Evolutionary conservation across 2,888 invertebrate species (phyloP), one percentile per base, ranked within the genome.

Genomic region (Pterostichus madidus): DNA sequence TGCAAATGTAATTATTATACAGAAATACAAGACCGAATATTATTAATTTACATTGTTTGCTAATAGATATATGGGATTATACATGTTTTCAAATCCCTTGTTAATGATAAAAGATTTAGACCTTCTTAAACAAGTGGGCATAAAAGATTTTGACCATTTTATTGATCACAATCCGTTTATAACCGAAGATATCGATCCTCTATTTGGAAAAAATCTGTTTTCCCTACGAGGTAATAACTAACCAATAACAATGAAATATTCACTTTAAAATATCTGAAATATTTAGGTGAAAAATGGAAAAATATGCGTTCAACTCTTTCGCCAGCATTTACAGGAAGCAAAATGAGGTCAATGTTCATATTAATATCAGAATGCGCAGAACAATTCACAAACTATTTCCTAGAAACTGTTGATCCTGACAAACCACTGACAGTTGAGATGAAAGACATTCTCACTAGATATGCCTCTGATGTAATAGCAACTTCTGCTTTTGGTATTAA

Each of bases 381-480:
- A 17, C 24, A 56, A 17, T 35, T 71, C 4, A n/a, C 76, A 15
- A 61, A 78, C 24, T 68, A 81, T 82, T 88, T 87, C 76, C 76
- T 84, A 0, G 79, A 86, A 49, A 79, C 75, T 1, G 32, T 64
- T 35, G 59, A 71, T n/a, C 8, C 52, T 2, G 64, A 46, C 4
- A 59, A 80, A 35, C 32, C 68, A 8, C 7, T 84, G 2, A 84
- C 68, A 0, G 6, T 91, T 0, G 91, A 91, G 35, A 86, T 89
- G 76, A 91, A 90, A 83, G 91, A 92, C 76, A 84, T 90, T 2
- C 89, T 90, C 1, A 89, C 89, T 0, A 88, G 91, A 8, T 91
- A 88, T 83, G 88, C 91, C 0, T 91, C 90, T 80, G 91, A 92
- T 85, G 90, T 91, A 2, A 91, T 92, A 73, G 91, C 91, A 0